Base-by-base conservation (phyloP, 1,140 invertebrate species). In the Trichomalopsis sarcophagae region DNA sequence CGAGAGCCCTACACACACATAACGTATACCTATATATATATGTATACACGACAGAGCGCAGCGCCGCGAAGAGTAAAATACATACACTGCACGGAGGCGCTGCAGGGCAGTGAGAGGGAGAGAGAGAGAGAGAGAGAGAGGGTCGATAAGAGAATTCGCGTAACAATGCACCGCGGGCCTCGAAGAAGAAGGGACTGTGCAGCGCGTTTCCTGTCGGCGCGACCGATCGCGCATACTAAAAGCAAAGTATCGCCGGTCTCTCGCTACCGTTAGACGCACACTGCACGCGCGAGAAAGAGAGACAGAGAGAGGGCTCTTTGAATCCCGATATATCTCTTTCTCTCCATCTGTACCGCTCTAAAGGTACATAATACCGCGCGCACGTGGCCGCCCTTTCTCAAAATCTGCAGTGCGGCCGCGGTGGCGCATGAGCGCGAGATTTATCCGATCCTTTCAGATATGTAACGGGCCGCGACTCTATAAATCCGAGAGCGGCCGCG, bases 201-300 rank as follows among this genome's bases (percentile, higher is more conserved):
- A 36, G 33, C 33, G 87, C 84, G 88, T 90, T 91, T 91, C 89
- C 90, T 90, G 90, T 88, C 89, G 86, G 82, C 77, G 86, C 89
- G 87, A 89, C 88, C 87, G 86, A 91, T 90, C 89, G 87, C 87
- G 89, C 89, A 90, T 91, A 90, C 89, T 90, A 89, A 90, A 89
- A 62, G 10, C 40, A 71, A 78, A 74, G 33, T 55, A 79, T 73
- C 62, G 82, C 87, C 87, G 87, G 86, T 74, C 33, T 50, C 30
- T 74, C 80, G 88, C 89, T 90, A 91, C 89, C 90, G 90, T 91
- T 91, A 90, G 87, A 77, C 86, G 21, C 55, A 62, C 55, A 62
- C 55, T n/a, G n/a, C 55, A 7, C 21, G 50, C 55, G 21, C 14
- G 21, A 2, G 17, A 2, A 17, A 62, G 55, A 62, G 36, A 40